Evolutionary conservation across 1,140 invertebrate species (phyloP).

Genomic region (Drosophila navojoa): DNA sequence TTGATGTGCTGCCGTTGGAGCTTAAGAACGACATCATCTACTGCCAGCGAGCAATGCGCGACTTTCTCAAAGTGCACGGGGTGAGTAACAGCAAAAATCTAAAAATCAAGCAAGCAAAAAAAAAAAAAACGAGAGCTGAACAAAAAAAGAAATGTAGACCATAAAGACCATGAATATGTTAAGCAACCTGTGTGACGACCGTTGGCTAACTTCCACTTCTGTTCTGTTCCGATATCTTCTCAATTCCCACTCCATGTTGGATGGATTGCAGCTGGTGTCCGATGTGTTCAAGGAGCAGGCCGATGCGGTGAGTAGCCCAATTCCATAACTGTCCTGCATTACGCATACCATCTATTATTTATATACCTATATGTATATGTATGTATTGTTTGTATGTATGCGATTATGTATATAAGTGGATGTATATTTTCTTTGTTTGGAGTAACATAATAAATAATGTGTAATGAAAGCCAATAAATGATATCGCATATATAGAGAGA

Average conservation of each 20-base stretch:
- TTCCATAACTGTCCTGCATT: slow-evolving; percentile 10
- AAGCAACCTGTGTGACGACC: slow-evolving; percentile 25
- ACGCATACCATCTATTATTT: background rate
- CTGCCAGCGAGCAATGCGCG: slow-evolving; percentile 74
- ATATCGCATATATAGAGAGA: background rate
- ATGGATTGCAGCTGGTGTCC: slow-evolving; percentile 65
- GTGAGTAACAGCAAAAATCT: slow-evolving; percentile 53
- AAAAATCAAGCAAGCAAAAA: slow-evolving; percentile 8
- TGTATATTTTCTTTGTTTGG: slow-evolving; percentile 45
- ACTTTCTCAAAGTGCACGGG: slow-evolving; percentile 79
- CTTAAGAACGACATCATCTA: slow-evolving; percentile 80
- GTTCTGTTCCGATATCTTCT: slow-evolving; percentile 10
- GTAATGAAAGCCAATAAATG: slow-evolving; percentile 9
- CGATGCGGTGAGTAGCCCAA: slow-evolving; percentile 66
- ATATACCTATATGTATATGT: background rate
- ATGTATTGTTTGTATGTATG: background rate
- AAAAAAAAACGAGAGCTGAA: too few relatives aligned
- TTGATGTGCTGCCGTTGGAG: slow-evolving; percentile 71
- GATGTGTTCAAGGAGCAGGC: slow-evolving; percentile 74
- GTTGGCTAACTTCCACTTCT: slow-evolving; percentile 21
- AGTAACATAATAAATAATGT: slow-evolving; percentile 35
- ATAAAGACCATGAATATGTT: background rate
- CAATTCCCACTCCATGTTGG: background rate
- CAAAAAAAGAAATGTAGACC: background rate
- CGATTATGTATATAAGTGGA: background rate